Base-by-base conservation (phyloP, 2,113 vertebrate species). In the Myotis davidii region DNA sequence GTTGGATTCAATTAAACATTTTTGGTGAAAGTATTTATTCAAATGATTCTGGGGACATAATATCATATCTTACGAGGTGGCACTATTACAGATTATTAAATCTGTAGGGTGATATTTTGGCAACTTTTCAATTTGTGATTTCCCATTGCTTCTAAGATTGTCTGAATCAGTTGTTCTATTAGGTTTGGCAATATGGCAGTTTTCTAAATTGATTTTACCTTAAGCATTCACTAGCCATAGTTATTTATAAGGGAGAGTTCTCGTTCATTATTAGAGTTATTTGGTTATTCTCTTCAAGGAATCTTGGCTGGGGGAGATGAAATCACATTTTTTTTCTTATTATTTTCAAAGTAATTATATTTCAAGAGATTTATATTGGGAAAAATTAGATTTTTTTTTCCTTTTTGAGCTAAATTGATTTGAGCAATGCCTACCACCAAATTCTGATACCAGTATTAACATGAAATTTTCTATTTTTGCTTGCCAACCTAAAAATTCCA, bases 321-420 rank as follows among this genome's bases (percentile, higher is more conserved):
- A 90, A 84, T 84, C 45, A 89, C 7, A 54, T 64, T 52, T 90
- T 93, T 93, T 27, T 27, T 59, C 6, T 54, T n/a, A 17, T 29
- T 74, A 54, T 95, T 37, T 86, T 94, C 37, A 93, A 94, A 91
- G 77, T 88, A 91, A 74, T 84, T 87, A 56, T 10, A 70, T 92
- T 84, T 96, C 45, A 45, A 93, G 21, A 67, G 29, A 61, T 88
- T 65, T 45, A 64, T 81, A 87, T 79, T 73, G n/a, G 23, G 37
- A 45, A 79, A 89, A 92, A 90, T 52, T 87, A 23, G n/a, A 11
- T 25, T 64, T 65, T 39, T 39, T 6, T 1, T 1, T 34, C n/a
- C 37, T n/a, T 87, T 88, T 85, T 48, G 16, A 95, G 54, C 32
- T 77, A 84, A 86, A 48, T 50, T 93, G n/a, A 74, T 83, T 85